phyloP scores from a whole-genome alignment of 2,888 invertebrate genomes.

The Himalopsyche kuldschensis region DNA sequence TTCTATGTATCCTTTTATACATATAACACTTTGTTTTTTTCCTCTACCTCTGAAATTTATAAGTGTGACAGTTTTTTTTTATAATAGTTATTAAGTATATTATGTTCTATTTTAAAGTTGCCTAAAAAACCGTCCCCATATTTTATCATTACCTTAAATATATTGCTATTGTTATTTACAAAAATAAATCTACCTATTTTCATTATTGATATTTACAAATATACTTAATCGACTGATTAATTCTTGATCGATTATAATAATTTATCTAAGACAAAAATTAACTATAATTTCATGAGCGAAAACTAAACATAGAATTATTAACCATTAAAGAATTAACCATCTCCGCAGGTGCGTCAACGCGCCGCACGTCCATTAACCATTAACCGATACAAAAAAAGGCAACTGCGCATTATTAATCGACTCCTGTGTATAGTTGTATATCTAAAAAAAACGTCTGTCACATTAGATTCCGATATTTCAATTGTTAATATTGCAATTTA shows the following conservation, averaged over 20 bases:
- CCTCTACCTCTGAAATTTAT: conserved; percentile 9
- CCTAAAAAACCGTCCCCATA: conserved; percentile 37
- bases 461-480: not conserved
- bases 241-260: conserved; percentile 17
- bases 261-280: conserved; percentile 36
- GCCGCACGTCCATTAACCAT: not conserved
- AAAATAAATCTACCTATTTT: conserved; percentile 38
- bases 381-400: not conserved
- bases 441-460: not conserved
- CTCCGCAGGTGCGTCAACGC: not conserved
- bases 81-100: conserved; percentile 30
- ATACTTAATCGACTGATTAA: conserved; percentile 1
- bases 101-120: conserved; percentile 32
- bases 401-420: conserved; percentile 1
- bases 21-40: conserved; percentile 23
- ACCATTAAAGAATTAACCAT: not conserved
- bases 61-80: conserved; percentile 23
- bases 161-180: conserved; percentile 39
- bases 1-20: conserved; percentile 25
- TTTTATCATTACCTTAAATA: conserved; percentile 33
- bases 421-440: not conserved
- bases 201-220: conserved; percentile 16
- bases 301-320: not conserved
- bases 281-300: conserved; percentile 25
- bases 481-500: not conserved